Percentiles rank a stretch among this genome's conserved stretches.
phyloP scores from a whole-genome alignment of 2,797 vertebrate genomes.

The Lepilemur septentrionalis region DNA sequence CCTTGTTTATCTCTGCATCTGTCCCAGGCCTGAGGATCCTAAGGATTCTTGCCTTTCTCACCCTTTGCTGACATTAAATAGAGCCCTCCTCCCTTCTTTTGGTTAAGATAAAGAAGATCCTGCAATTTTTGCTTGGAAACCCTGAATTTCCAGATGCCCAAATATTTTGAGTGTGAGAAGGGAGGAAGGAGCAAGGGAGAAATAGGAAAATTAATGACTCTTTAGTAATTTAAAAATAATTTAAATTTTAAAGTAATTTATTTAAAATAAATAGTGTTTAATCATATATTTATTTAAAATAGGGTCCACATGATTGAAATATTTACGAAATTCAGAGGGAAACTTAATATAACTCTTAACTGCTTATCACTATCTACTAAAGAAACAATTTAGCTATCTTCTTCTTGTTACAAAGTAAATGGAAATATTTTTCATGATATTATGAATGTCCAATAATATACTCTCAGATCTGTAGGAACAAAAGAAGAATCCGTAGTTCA shows the following conservation, averaged over 20 bases:
- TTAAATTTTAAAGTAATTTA: no score
- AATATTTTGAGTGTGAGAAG: not conserved
- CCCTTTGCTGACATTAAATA: not conserved
- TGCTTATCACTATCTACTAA: not conserved
- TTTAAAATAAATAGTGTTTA: not conserved
- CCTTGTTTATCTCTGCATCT: not conserved
- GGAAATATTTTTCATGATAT: not conserved
- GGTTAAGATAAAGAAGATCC: not conserved
- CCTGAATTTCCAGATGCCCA: not conserved
- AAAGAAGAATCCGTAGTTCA: not conserved
- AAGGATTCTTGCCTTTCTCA: not conserved
- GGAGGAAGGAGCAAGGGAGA: not conserved
- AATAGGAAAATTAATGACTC: not conserved
- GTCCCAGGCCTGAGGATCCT: not conserved
- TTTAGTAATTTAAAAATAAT: slow-evolving; percentile 3
- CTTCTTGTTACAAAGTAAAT: not conserved
- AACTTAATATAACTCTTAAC: not conserved
- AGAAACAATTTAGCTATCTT: not conserved
- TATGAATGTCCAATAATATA: not conserved
- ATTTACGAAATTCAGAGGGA: not conserved
- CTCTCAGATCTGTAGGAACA: not conserved
- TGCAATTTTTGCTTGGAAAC: not conserved
- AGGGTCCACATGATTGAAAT: not conserved
- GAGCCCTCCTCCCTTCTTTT: not conserved
- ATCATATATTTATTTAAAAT: not conserved